Evolutionary conservation across 2,888 invertebrate genomes (phyloP).

Genomic region (Dynastes grantii): DNA sequence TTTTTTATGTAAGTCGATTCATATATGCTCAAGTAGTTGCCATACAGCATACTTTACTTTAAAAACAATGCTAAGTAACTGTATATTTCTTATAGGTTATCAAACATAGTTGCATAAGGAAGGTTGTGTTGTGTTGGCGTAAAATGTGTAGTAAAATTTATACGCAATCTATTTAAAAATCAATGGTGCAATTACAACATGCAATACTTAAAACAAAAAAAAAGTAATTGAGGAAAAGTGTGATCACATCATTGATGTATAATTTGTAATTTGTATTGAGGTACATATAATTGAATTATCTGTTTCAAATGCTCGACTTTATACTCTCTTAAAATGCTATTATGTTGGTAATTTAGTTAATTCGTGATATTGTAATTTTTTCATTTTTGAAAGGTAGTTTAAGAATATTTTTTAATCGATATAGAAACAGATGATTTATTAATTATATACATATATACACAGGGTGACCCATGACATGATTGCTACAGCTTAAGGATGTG

Average conservation of each 20-base stretch:
- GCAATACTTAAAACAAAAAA: neutral
- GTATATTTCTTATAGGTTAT: neutral
- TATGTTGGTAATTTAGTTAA: no score
- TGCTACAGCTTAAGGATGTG: no score
- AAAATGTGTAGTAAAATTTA: neutral
- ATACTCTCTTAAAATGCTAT: no score
- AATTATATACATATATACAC: neutral
- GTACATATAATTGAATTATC: neutral
- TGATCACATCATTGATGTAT: conserved; percentile 11
- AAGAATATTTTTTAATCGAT: neutral
- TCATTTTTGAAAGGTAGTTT: no score
- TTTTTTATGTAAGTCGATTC: neutral
- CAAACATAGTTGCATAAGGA: no score
- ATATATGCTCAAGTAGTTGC: conserved; percentile 10
- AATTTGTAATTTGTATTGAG: neutral
- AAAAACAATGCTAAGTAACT: neutral
- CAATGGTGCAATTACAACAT: conserved; percentile 13
- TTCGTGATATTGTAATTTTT: no score
- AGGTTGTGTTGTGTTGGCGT: no score
- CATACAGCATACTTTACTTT: neutral
- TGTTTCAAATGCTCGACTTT: no score
- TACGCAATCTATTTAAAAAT: neutral
- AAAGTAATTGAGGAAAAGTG: neutral
- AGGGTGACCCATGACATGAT: no score
- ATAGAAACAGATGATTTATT: neutral